phyloP scores from a whole-genome alignment of 2,888 invertebrate genomes.

The Caenorhabditis sinica region DNA sequence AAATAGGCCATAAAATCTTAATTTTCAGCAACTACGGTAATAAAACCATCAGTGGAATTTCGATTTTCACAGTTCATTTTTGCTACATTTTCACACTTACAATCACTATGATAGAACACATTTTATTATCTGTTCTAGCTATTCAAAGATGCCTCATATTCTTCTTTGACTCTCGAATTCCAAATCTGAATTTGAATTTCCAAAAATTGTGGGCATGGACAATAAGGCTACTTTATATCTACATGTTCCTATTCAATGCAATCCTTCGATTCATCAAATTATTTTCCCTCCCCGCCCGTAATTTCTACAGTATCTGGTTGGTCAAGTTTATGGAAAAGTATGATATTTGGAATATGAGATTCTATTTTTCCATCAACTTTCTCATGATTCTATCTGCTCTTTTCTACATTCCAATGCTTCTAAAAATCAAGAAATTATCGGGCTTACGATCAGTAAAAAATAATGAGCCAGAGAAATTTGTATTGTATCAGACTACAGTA shows the following conservation, averaged over 20 bases:
- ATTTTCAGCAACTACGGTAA: neutral
- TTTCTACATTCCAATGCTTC: constrained; percentile 16
- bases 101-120: constrained; percentile 6
- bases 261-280: neutral
- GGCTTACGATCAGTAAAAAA: neutral
- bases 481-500: constrained; percentile 1
- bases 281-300: no score
- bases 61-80: neutral
- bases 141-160: neutral
- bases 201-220: neutral
- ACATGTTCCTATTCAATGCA: neutral
- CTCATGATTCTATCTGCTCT: neutral
- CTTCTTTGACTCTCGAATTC: neutral
- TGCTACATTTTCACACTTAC: neutral
- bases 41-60: neutral
- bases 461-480: neutral
- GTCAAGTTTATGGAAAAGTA: neutral
- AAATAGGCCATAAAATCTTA: neutral
- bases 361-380: neutral
- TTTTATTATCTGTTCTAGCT: constrained; percentile 3
- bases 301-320: neutral
- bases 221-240: neutral
- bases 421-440: neutral
- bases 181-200: neutral
- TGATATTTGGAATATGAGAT: neutral